Base-by-base conservation (phyloP, 2,797 vertebrate genomes). In the Jordanella pulchra region DNA sequence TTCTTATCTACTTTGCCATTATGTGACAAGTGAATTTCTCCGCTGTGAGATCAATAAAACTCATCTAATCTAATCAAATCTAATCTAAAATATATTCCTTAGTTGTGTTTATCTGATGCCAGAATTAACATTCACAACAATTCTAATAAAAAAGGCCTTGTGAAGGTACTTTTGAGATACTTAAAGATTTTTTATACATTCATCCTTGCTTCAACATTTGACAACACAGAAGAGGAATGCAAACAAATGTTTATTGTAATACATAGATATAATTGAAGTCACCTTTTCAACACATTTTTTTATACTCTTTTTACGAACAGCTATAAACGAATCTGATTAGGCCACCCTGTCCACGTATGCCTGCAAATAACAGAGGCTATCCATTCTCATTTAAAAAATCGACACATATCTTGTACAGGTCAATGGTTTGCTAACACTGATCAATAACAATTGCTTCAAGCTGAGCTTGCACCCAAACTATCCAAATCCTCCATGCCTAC, bases 371-470 rank as follows among this genome's bases (percentile, higher is more conserved):
- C 44, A 76, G 78, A 0, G 64, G 35, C 71, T 76, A 83, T 80
- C 79, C 73, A 83, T 88, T 75, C 80, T 76, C 77, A 86, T 89
- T 79, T 85, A 80, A 89, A 77, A 76, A 73, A 87, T 48, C 80
- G 81, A 84, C 87, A 78, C 69, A 72, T 63, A 83, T 80, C 84
- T 70, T 79, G 76, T 74, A 72, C 84, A 78, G 84, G 87, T 91
- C 89, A 81, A 75, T 88, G 77, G 48, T 68, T 78, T 68, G 75
- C 84, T 89, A 79, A 85, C 86, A 82, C 65, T 60, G 84, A 90
- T 91, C 88, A 76, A 91, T 91, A 83, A 9, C 39, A 63, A 60
- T 61, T 68, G 80, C 82, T 88, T 66, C 72, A 71, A 84, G 84
- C 81, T 83, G 58, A 69, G 70, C 74, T 87, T 84, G 77, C 73